Evolutionary conservation across 2,797 vertebrate genomes (phyloP).

Genomic region (Sebastes cheni): DNA sequence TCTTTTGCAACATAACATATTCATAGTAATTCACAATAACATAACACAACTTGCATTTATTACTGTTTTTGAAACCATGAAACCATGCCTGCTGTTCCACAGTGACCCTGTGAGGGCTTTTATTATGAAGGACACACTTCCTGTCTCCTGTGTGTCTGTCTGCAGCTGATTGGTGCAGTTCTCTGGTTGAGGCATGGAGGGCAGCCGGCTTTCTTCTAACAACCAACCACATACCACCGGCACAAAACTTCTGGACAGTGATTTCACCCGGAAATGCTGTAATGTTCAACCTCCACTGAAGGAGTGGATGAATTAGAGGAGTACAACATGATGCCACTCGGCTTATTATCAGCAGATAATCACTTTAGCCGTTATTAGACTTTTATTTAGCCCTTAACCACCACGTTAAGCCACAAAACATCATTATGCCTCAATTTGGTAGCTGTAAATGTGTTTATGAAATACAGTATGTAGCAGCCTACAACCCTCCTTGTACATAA

Average conservation of each 20-base stretch:
- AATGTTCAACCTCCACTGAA: not conserved
- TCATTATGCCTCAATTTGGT: accelerated
- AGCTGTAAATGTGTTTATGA: not conserved
- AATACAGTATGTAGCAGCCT: not conserved
- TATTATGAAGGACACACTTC: constrained; percentile 47
- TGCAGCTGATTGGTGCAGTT: constrained; percentile 1
- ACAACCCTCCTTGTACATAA: not conserved
- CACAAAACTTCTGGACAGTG: constrained; percentile 35
- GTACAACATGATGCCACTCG: not conserved
- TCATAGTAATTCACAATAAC: not conserved
- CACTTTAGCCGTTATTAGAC: not conserved
- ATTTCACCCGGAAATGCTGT: constrained; percentile 72
- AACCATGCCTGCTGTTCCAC: not conserved
- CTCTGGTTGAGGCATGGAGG: not conserved
- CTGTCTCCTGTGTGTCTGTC: not conserved
- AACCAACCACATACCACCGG: not conserved
- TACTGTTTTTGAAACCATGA: not conserved
- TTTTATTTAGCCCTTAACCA: not conserved
- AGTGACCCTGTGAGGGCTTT: not conserved
- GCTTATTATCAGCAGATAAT: too few relatives aligned
- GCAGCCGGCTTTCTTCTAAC: constrained; percentile 5
- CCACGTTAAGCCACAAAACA: accelerated
- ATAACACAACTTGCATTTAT: not conserved
- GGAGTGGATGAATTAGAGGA: not conserved
- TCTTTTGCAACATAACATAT: not conserved